phyloP scores from a whole-genome alignment of 2,888 invertebrate species.

The Opisthograptis luteolata region DNA sequence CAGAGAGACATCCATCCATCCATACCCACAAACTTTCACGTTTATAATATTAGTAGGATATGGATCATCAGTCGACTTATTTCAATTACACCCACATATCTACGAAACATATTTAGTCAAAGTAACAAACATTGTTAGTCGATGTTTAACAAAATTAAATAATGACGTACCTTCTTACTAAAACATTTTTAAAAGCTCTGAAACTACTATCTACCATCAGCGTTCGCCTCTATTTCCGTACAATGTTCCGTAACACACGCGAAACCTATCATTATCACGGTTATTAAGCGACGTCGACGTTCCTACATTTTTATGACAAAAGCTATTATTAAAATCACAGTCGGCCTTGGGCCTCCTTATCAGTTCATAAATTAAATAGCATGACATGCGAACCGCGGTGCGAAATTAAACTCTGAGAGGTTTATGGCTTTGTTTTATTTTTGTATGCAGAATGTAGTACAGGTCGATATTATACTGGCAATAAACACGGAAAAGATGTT shows the following conservation, averaged over 20 bases:
- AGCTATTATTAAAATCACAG: conserved; percentile 23
- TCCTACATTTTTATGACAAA: conserved; percentile 16
- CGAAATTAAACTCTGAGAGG: conserved; percentile 20
- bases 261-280: conserved; percentile 19
- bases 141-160: too few species aligned
- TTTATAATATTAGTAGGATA: too few species aligned
- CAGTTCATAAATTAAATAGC: conserved; percentile 27
- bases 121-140: too few species aligned
- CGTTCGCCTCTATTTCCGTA: conserved; percentile 10
- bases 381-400: conserved; percentile 21
- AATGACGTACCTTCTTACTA: too few species aligned
- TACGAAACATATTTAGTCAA: too few species aligned
- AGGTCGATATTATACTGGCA: conserved; percentile 6
- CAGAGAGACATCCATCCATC: too few species aligned
- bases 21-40: too few species aligned
- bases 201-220: background rate
- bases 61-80: too few species aligned
- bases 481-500: conserved; percentile 21
- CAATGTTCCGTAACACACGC: conserved; percentile 4
- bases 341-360: conserved; percentile 21
- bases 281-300: conserved; percentile 3
- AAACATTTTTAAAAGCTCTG: too few species aligned
- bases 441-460: conserved; percentile 1
- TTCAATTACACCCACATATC: too few species aligned
- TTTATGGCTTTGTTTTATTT: conserved; percentile 15